Evolutionary conservation across 2,797 vertebrate genomes (phyloP).

Genomic region (Alcedo atthis): DNA sequence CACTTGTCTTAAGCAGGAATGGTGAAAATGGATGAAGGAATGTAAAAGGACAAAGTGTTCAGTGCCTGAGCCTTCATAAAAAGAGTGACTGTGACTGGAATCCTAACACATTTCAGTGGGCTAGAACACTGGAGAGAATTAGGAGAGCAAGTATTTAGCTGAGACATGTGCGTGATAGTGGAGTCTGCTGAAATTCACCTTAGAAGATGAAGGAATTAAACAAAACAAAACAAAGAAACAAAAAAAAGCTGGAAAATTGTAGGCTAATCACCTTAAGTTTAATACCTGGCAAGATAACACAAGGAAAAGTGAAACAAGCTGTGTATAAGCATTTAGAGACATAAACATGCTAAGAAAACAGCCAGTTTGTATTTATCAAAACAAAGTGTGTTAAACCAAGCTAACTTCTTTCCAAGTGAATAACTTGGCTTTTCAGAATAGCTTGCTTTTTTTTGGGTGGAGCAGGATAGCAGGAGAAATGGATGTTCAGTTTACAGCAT

Average conservation of each 20-base stretch:
- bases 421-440: not conserved
- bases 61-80: not conserved
- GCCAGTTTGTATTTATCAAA: not conserved
- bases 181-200: not conserved
- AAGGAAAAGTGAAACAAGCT: not conserved
- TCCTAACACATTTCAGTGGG: not conserved
- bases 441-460: not conserved
- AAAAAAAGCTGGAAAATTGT: not conserved
- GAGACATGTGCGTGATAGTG: rapidly evolving
- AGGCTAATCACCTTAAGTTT: not conserved
- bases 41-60: not conserved
- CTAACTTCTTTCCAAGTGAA: not conserved
- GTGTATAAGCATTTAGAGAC: not conserved
- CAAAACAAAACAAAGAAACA: not conserved
- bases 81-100: not conserved
- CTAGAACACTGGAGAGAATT: not conserved
- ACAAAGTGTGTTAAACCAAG: not conserved
- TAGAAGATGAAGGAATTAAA: slow-evolving; percentile 26
- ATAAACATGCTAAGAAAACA: not conserved
- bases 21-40: slow-evolving; percentile 4
- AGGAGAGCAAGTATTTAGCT: slow-evolving; percentile 8
- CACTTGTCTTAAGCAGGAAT: not conserved
- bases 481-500: not conserved
- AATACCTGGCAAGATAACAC: not conserved
- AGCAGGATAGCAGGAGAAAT: not conserved